Conservation (phyloP, 2,797 vertebrate species). For the Urosaurus nigricauda region DNA sequence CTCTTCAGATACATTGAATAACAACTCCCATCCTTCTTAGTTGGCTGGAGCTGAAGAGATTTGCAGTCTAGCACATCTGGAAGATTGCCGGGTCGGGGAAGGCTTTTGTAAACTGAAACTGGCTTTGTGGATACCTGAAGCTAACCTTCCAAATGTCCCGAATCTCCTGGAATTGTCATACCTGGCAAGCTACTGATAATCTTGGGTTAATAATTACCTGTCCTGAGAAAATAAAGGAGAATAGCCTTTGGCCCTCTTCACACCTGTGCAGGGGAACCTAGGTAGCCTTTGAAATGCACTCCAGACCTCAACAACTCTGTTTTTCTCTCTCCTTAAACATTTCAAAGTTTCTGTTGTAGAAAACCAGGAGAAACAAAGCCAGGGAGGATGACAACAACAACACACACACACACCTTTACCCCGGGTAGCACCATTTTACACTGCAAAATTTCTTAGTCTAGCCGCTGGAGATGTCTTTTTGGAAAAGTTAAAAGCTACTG, state of each 20-base stretch:
- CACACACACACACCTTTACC: too few species aligned
- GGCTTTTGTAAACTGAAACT: background rate
- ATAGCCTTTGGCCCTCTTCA: background rate
- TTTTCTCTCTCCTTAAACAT: background rate
- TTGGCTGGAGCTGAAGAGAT: background rate
- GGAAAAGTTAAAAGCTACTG: background rate
- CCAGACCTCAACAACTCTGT: background rate
- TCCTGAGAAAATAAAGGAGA: background rate
- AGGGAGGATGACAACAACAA: too few species aligned
- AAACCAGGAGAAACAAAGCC: too few species aligned
- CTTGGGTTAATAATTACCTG: background rate
- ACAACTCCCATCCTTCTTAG: background rate
- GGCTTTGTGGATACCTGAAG: background rate
- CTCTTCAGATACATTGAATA: background rate
- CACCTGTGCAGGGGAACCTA: background rate
- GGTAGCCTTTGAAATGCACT: background rate
- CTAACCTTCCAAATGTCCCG: background rate
- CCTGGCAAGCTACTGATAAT: too few species aligned
- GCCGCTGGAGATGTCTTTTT: background rate
- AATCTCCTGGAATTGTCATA: too few species aligned
- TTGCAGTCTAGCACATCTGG: background rate
- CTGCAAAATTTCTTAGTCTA: background rate
- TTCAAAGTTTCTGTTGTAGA: background rate
- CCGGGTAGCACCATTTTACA: too few species aligned
- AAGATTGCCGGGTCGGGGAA: background rate